Evolutionary conservation across 2,113 vertebrate species (phyloP).

Genomic region (Chlamydotis undulata): DNA sequence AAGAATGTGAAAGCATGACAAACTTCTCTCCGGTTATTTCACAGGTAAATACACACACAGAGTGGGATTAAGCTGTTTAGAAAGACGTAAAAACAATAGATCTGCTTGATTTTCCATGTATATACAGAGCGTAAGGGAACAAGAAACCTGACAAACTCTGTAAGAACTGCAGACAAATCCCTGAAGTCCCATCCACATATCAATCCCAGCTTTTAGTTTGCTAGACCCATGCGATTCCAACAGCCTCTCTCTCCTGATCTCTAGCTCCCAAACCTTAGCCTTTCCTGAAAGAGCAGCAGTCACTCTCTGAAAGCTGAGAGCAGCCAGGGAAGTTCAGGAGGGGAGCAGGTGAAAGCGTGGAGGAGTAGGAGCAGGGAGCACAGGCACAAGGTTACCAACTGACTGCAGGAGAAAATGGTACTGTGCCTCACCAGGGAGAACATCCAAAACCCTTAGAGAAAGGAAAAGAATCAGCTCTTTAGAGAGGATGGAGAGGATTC

Average conservation of each 20-base stretch:
- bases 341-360: background rate
- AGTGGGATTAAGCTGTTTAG: background rate
- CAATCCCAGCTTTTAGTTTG: background rate
- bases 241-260: background rate
- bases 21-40: background rate
- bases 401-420: background rate
- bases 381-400: background rate
- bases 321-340: background rate
- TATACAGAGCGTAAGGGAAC: background rate
- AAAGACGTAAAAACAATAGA: background rate
- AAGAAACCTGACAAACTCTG: background rate
- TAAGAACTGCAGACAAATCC: background rate
- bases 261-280: background rate
- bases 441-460: background rate
- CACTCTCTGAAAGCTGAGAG: background rate
- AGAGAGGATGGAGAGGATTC: background rate
- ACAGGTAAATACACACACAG: background rate
- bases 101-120: background rate
- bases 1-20: background rate
- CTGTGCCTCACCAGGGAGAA: background rate
- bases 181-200: background rate
- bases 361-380: background rate
- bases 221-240: background rate
- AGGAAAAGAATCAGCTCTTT: background rate
- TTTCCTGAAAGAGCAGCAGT: background rate